Evolutionary conservation across 1,140 invertebrate species (phyloP), one percentile per base, ranked within the genome.

Genomic region (Sitobion miscanthi): DNA sequence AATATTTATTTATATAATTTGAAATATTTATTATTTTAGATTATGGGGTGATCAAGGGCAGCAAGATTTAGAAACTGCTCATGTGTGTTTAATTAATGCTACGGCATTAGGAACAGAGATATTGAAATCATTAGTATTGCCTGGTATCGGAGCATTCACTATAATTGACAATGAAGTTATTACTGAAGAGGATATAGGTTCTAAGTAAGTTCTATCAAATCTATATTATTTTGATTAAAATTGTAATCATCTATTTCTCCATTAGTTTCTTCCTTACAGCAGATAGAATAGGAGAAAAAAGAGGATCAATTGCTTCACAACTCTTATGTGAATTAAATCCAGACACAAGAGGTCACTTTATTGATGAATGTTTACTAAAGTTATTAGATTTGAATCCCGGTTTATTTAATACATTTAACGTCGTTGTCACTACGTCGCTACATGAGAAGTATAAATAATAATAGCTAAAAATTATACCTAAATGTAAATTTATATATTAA

Each of bases 21-120:
- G 17, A 86, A 88, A 88, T 52, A 88, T 88, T 88, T 35, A 77
- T 77, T 89, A 45, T 69, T 57, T 35, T 94, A 97, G 99, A 95
- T 96, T 99, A 94, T 99, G 99, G 99, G 99, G 99, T 93, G 99
- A 99, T 95, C 98, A 99, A 96, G 99, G 99, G 2, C 99, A 99
- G 95, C 95, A 96, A 93, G 96, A 97, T 20, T 95, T 99, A 82
- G 99, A 99, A 96, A 96, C 96, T 91, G 97, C 98, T 49, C 97
- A 98, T 95, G 96, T 99, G 94, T 99, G 99, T 95, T 95, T 99
- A 11, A 98, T 99, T 94, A 99, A 99, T 96, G 98, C 98, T 4
- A 99, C 97, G 93, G 98, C 98, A 21, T 96, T 99, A 91, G 99
- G 99, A 54, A 99, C 98, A 83, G 99, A 99, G 96, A 97, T 98